These are phyloP conservation scores for Temnothorax longispinosus DNA, from an alignment of 1,140 invertebrate species.

Conservation along the genomic window DNA sequence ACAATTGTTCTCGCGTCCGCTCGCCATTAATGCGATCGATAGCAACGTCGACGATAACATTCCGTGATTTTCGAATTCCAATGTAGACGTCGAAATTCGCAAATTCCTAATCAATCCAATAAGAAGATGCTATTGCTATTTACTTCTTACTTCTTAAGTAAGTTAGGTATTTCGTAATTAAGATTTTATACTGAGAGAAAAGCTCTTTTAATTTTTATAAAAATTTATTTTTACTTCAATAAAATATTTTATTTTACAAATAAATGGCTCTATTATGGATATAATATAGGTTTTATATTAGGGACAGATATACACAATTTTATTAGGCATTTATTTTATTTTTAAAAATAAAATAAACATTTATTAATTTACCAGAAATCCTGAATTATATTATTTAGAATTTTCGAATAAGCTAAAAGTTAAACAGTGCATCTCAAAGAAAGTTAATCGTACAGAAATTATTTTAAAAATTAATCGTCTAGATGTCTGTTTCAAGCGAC, in stretches of 20 bases:
- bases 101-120: neutral
- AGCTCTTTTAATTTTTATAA: neutral
- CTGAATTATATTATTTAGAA: slow-evolving; percentile 1
- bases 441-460: neutral
- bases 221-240: neutral
- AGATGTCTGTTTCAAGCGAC: neutral
- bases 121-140: neutral
- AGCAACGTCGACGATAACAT: slow-evolving; percentile 2
- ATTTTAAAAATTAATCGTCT: slow-evolving; percentile 13
- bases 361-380: neutral
- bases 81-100: neutral
- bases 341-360: neutral
- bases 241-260: neutral
- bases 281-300: too few species aligned
- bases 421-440: neutral
- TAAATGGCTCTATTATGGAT: too few species aligned
- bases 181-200: neutral
- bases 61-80: neutral
- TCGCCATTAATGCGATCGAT: slow-evolving; percentile 42
- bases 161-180: neutral
- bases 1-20: slow-evolving; percentile 53
- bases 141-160: too few species aligned
- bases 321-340: too few species aligned
- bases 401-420: neutral
- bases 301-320: too few species aligned